These are phyloP conservation scores for Corythornis madagascariensis DNA, from an alignment of 2,113 vertebrate species.

Conservation along the genomic window DNA sequence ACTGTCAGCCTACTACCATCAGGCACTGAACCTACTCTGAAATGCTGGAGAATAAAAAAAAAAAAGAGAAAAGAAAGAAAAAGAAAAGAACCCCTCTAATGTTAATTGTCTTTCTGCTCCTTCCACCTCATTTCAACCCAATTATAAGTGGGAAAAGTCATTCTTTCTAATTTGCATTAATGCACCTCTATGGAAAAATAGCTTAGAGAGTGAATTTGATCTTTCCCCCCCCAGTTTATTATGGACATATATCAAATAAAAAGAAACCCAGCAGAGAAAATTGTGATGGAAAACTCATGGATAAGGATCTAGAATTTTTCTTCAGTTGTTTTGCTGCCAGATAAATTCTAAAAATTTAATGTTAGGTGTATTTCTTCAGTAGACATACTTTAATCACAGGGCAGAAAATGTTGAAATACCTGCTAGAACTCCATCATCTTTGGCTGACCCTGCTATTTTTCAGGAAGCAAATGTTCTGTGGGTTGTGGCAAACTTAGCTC, in stretches of 20 bases:
- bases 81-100: neutral
- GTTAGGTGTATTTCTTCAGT: neutral
- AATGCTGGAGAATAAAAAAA: conserved; percentile 79
- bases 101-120: conserved; percentile 91
- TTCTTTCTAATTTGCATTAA: conserved; percentile 81
- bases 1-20: no score
- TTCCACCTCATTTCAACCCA: conserved; percentile 91
- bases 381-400: neutral
- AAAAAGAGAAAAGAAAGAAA: neutral
- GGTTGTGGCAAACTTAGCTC: neutral
- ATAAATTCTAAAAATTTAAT: neutral
- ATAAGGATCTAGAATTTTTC: neutral
- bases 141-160: conserved; percentile 82
- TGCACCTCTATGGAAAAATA: conserved; percentile 73
- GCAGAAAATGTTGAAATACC: neutral
- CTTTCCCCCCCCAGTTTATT: conserved; percentile 30
- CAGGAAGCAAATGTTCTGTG: neutral
- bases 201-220: conserved; percentile 56
- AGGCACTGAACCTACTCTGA: conserved; percentile 80
- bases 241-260: conserved; percentile 48
- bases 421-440: neutral
- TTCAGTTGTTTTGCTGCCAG: neutral
- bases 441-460: neutral
- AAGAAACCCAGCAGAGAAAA: conserved; percentile 21
- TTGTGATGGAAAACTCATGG: conserved; percentile 26